A percentile compares a stretch with the other conserved stretches of the same genome.
Conservation (phyloP, 2,797 vertebrate species). For the Enteromius anoplus region DNA sequence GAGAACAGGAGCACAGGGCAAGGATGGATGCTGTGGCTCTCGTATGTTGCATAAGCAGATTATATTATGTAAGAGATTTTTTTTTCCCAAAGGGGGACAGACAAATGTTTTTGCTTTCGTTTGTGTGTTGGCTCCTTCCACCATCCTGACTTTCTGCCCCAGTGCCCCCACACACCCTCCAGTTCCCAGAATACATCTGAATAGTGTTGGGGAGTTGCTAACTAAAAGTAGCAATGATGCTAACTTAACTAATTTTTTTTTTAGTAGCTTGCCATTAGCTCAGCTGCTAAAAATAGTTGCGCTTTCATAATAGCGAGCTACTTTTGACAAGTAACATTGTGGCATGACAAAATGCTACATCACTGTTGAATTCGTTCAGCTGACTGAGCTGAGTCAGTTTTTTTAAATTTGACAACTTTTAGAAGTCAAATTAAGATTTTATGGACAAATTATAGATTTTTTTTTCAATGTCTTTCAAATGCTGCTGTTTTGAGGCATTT, state of each 20-base stretch:
- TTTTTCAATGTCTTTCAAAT: background rate
- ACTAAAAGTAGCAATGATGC: background rate
- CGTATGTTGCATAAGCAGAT: conserved; percentile 75
- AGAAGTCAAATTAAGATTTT: background rate
- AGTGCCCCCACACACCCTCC: conserved; percentile 27
- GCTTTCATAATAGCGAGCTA: conserved; percentile 18
- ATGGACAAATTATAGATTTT: too few species aligned
- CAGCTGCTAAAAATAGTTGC: conserved; percentile 18
- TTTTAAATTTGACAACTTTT: background rate
- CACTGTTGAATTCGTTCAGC: conserved; percentile 11
- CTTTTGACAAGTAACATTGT: conserved; percentile 1
- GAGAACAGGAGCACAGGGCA: conserved; percentile 1
- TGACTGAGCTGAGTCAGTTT: background rate
- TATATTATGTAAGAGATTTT: conserved; percentile 71
- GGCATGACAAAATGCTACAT: background rate
- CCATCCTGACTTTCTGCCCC: conserved; percentile 42
- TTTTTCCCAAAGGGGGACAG: conserved; percentile 52
- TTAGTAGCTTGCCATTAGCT: conserved; percentile 8
- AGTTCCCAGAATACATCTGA: conserved; percentile 29
- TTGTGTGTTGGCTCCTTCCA: conserved; percentile 39
- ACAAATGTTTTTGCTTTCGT: conserved; percentile 50
- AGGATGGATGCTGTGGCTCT: conserved; percentile 52
- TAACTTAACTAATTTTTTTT: conserved; percentile 3
- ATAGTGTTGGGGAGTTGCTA: conserved; percentile 11
- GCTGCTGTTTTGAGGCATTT: background rate